These are phyloP conservation scores for Schlechtendalia chinensis DNA, from an alignment of 1,140 invertebrate species.

Conservation along the genomic window DNA sequence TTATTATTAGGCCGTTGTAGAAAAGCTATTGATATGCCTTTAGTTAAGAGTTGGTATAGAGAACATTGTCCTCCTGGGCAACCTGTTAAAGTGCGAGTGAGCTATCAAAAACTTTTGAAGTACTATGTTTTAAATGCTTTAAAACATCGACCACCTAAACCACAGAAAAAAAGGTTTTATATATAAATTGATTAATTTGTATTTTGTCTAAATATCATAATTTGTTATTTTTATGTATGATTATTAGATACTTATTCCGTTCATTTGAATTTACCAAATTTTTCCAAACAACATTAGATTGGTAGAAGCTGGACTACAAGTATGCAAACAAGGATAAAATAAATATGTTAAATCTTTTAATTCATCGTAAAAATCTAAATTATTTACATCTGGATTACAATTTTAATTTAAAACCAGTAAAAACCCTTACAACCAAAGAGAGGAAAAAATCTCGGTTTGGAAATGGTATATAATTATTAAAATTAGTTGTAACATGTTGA, in stretches of 20 bases:
- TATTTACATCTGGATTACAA: conserved; percentile 99
- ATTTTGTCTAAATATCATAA: background rate
- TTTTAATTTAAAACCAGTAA: conserved; percentile 99
- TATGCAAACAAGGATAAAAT: conserved; percentile 99
- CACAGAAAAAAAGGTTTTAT: conserved; percentile 89
- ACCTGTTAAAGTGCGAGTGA: conserved; percentile 98
- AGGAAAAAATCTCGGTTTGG: conserved; percentile 99
- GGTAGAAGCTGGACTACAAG: conserved; percentile 98
- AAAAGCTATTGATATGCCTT: conserved; percentile 92
- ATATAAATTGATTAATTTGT: background rate
- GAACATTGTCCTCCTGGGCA: conserved; percentile 98
- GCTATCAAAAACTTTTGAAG: conserved; percentile 97
- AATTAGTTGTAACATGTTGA: background rate
- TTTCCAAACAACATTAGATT: conserved; percentile 98
- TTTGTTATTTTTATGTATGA: conserved; percentile 34
- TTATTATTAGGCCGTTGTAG: conserved; percentile 66
- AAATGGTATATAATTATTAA: conserved; percentile 70
- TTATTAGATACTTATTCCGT: conserved; percentile 80
- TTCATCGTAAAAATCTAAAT: conserved; percentile 99
- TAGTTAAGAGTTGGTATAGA: conserved; percentile 96
- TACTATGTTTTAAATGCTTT: conserved; percentile 97
- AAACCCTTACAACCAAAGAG: conserved; percentile 98
- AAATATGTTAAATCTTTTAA: conserved; percentile 98
- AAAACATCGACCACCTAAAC: conserved; percentile 95
- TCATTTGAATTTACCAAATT: conserved; percentile 99